Evolutionary conservation across 1,140 invertebrate species (phyloP).

Genomic region (Caenorhabditis inopinata): DNA sequence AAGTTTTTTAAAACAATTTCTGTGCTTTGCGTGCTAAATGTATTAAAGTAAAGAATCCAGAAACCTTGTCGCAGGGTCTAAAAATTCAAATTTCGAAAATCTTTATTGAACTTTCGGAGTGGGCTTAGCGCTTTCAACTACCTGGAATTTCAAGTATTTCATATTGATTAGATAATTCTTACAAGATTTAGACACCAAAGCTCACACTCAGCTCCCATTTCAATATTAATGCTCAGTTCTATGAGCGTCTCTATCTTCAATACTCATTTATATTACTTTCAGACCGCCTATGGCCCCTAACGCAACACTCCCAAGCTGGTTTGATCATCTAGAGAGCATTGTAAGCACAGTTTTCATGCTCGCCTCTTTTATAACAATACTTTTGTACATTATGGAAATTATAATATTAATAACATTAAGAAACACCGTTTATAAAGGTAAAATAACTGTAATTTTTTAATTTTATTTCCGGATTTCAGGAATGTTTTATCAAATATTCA

Average conservation of each 20-base stretch:
- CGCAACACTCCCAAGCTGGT: constrained; percentile 40
- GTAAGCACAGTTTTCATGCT: constrained; percentile 33
- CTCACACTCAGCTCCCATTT: too few relatives aligned
- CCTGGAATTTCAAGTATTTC: too few relatives aligned
- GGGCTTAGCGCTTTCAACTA: background rate
- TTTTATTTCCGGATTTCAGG: constrained; percentile 1
- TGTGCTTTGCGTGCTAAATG: too few relatives aligned
- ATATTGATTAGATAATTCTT: too few relatives aligned
- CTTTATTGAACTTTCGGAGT: background rate
- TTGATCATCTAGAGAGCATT: constrained; percentile 6
- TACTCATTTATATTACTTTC: background rate
- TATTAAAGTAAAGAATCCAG: too few relatives aligned
- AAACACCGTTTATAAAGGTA: constrained; percentile 34
- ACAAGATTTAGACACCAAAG: too few relatives aligned
- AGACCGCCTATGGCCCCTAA: background rate
- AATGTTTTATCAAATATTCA: constrained; percentile 42
- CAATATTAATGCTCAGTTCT: too few relatives aligned
- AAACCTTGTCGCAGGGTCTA: too few relatives aligned
- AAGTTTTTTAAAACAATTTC: too few relatives aligned
- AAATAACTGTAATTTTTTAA: background rate
- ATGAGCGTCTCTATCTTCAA: too few relatives aligned
- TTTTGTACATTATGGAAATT: constrained; percentile 29
- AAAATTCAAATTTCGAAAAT: background rate
- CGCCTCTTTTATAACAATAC: background rate
- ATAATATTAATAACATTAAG: constrained; percentile 16